A percentile compares a stretch with the other conserved stretches of the same genome.
Evolutionary conservation across 30 jellyfish, hydroid and myxozoan genomes (phyloP).

Genomic region (Turritopsis rubra): DNA sequence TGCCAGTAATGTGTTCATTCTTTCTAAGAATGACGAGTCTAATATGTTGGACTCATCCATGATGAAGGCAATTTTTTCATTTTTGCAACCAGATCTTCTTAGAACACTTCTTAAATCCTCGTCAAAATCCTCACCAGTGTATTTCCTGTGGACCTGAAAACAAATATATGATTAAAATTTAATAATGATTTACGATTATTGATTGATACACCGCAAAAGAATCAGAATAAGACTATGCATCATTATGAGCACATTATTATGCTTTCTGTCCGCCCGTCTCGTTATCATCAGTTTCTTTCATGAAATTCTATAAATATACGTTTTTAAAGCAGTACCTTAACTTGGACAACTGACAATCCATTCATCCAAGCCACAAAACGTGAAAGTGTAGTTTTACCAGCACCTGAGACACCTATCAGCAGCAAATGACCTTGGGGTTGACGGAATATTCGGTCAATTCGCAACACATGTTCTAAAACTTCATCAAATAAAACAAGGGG

Average conservation of each 20-base stretch:
- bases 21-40: slow-evolving; percentile 87
- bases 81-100: slow-evolving; percentile 89
- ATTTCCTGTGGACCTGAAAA: slow-evolving; percentile 84
- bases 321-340: slow-evolving; percentile 55
- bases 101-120: slow-evolving; percentile 88
- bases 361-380: slow-evolving; percentile 99
- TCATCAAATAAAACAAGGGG: slow-evolving; percentile 92
- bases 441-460: slow-evolving; percentile 95
- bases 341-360: slow-evolving; percentile 97
- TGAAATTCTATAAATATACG: background rate
- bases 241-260: background rate
- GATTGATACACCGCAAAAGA: background rate
- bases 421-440: slow-evolving; percentile 95
- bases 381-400: slow-evolving; percentile 96
- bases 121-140: slow-evolving; percentile 97
- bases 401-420: slow-evolving; percentile 98
- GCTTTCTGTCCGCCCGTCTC: slow-evolving; percentile 34
- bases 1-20: slow-evolving; percentile 98
- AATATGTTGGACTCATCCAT: slow-evolving; percentile 96
- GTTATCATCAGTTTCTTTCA: slow-evolving; percentile 20
- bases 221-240: slow-evolving; percentile 15
- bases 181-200: too few species aligned
- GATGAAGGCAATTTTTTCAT: slow-evolving; percentile 96
- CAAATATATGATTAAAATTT: background rate
- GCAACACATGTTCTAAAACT: slow-evolving; percentile 91